Evolutionary conservation across 2,113 vertebrate species (phyloP), one percentile per base, ranked within the genome.

Genomic region (Alouatta palliata): DNA sequence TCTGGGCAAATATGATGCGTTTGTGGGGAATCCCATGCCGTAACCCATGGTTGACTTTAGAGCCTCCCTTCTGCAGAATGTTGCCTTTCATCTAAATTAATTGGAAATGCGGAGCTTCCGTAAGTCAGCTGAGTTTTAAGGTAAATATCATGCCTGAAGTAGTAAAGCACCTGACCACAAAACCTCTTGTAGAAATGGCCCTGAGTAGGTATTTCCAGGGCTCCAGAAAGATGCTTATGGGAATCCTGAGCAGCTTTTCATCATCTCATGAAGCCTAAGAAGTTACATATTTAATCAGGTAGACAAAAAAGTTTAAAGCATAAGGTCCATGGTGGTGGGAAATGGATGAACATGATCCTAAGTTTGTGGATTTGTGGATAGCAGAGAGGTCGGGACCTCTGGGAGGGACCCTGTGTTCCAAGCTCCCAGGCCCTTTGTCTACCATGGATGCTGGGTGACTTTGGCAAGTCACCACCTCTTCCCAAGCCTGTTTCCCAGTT

Each of bases 151-250:
- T 82, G 89, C 27, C 73, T 94, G 82, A 91, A 66, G 35, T 87
- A 79, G 70, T 70, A 81, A 94, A 93, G 83, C 91, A 90, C 79
- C 54, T 37, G 88, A 73, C 97, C 92, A 94, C 77, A 66, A 68
- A 64, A 84, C 95, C 82, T 97, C 94, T 97, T 96, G 83, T 87
- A 32, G 87, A 91, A 88, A 6, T 17, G 61, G 45, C 84, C 92
- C 40, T 35, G 17, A 87, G 68, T 68, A 83, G 95, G 25, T 58
- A 10, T 56, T 56, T 91, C 68, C 43, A 30, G 84, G 64, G 75
- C 61, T 61, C 21, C 23, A 5, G 43, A 14, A 21, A 84, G 45
- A 14, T 45, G 52, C 43, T 3, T 61, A 40, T 52, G 27, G 52
- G 71, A 87, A 23, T 76, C 71, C 81, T 32, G 27, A 47, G 23